Conservation (phyloP, 2,888 invertebrate species). For the Rhagonycha fulva region DNA sequence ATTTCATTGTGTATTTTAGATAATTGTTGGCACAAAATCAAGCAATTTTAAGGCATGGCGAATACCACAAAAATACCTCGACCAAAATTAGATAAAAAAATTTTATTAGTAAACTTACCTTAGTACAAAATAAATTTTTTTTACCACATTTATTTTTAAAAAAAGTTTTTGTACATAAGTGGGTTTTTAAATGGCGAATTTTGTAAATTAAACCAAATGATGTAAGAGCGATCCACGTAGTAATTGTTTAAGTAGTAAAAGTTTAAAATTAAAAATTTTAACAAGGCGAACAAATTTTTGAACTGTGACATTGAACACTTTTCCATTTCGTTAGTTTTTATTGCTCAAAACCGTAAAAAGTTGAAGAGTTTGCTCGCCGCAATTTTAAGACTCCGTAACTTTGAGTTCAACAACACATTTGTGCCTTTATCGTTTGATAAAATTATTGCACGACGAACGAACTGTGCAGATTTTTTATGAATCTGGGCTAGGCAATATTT, state of each 20-base stretch:
- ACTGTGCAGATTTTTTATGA: background rate
- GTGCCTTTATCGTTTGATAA: background rate
- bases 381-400: background rate
- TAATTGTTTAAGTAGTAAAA: background rate
- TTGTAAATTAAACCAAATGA: background rate
- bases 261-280: background rate
- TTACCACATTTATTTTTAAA: background rate
- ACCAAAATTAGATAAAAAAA: slow-evolving; percentile 11
- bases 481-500: background rate
- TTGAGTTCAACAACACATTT: background rate
- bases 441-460: background rate
- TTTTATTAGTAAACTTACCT: background rate
- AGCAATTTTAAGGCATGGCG: slow-evolving; percentile 38
- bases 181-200: background rate
- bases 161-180: background rate
- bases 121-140: background rate
- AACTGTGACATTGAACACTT: background rate
- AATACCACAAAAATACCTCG: slow-evolving; percentile 33
- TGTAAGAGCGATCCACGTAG: background rate
- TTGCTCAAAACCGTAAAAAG: background rate
- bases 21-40: slow-evolving; percentile 41
- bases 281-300: background rate
- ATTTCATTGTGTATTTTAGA: slow-evolving; percentile 30
- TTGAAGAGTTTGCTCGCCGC: background rate
- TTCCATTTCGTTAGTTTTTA: background rate